Base-by-base conservation (phyloP, 2,888 invertebrate genomes). In the Agrotis clavis region DNA sequence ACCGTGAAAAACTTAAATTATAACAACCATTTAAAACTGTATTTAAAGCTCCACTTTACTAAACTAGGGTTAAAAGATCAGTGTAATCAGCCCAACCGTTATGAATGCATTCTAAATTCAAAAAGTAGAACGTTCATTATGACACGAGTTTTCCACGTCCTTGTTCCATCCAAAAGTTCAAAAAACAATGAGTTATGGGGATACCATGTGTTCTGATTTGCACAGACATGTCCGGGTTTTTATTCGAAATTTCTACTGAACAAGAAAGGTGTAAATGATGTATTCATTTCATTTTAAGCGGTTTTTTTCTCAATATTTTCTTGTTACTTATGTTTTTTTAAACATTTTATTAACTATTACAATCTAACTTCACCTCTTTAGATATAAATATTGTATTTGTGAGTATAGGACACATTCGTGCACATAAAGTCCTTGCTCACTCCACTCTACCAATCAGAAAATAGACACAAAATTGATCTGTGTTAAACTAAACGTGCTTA, bases 1-100 rank as follows among this genome's bases (percentile, higher is more conserved):
- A 72, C 70, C 70, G 19, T 70, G 60, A 73, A 70, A 35, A 30
- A 50, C 48, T 50, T 50, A 30, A 50, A 41, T 50, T 50, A 41
- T 50, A 50, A 35, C 4, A n/a, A n/a, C 4, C 14, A 68, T 53
- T 53, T 4, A 53, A 53, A 51, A 4, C 7, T 25, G 5, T n/a
- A 14, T 50, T 48, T 56, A 74, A 54, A 69, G 50, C 48, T 60
- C 59, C 50, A 41, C 47, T 57, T 77, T 63, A 21, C 19, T 64
- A 67, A 79, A 67, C 70, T 41, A 14, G 21, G 67, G 61, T 71
- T 57, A 69, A 67, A 60, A 74, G 54, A 57, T 64, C 68, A 45
- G 51, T 66, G 53, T 57, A 21, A 67, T 56, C 67, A 19, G 59
- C 72, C 51, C 67, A 19, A 61, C 72, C 67, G 53, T 61, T 64